Percentiles rank a stretch among this genome's conserved stretches.
Conservation (phyloP, 2,797 vertebrate species). For the Rhinogobio ventralis region DNA sequence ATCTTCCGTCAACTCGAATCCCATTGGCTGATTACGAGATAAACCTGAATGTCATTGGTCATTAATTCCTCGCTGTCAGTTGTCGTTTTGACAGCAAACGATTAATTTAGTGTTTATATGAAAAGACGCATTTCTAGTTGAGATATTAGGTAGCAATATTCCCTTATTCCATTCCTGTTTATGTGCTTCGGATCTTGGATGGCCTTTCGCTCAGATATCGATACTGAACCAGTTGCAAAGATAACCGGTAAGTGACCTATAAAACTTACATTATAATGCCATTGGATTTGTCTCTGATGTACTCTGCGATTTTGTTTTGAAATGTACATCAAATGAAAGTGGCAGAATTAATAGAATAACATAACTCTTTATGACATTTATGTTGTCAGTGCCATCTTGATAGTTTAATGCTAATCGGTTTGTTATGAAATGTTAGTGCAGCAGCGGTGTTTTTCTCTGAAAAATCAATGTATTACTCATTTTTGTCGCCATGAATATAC, state of each 20-base stretch:
- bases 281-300: background rate
- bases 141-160: background rate
- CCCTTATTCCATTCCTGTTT: background rate
- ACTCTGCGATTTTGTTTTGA: background rate
- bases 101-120: background rate
- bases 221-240: background rate
- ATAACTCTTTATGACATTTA: background rate
- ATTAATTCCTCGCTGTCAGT: background rate
- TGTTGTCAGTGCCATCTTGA: background rate
- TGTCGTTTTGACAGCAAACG: background rate
- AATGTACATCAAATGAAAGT: background rate
- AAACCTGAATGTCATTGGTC: conserved; percentile 37
- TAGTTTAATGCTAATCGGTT: background rate
- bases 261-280: background rate
- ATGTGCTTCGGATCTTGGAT: background rate
- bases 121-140: background rate
- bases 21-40: conserved; percentile 40
- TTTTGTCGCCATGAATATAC: background rate
- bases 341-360: background rate
- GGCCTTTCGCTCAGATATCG: background rate
- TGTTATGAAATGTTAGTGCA: background rate
- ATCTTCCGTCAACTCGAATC: background rate
- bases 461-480: background rate
- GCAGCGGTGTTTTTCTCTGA: background rate
- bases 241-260: conserved; percentile 24